Evolutionary conservation across 2,797 vertebrate species (phyloP), one percentile per base, ranked within the genome.

Genomic region (Betta splendens): DNA sequence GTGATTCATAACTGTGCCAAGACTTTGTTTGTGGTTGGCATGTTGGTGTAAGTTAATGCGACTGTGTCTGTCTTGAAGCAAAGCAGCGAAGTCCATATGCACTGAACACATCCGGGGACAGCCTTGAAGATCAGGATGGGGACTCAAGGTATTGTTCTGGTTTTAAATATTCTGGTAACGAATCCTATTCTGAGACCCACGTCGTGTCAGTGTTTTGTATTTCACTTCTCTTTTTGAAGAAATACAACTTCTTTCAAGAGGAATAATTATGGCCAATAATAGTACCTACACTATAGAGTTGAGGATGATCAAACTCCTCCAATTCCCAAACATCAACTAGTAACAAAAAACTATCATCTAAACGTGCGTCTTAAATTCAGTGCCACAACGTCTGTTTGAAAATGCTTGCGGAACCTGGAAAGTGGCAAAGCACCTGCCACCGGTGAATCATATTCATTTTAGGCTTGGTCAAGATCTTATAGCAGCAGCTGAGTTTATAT

Each of bases 41-140:
- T 17, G 38, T 32, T 33, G 2, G 29, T 32, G 17, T 43, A 10
- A 33, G 35, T 15, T 63, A 42, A 54, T 29, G 12, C n/a, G 18
- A 0, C 38, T 20, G 10, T 55, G 54, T 26, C 44, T 79, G 38
- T 80, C 65, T 63, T 40, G 51, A 93, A 98, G 89, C 80, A 75
- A 96, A 95, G 79, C 95, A 95, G 28, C 90, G 94, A 38, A 98
- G 94, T 88, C 93, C 94, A 23, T 98, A 97, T 0, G 95, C 93
- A 7, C 88, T 96, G 61, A 95, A 93, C 84, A 92, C 91, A 46
- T 81, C 92, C 0, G 91, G 92, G 2, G 95, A 98, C n/a, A 83
- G 75, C 25, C 64, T 89, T 2, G 97, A 98, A 64, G 96, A 98
- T 73, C 95, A 92, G 54, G 96, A 99, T 80, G 96, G 96, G 8